These are phyloP conservation scores for Drosophila bocqueti DNA, from an alignment of 1,140 invertebrate species.

Conservation along the genomic window DNA sequence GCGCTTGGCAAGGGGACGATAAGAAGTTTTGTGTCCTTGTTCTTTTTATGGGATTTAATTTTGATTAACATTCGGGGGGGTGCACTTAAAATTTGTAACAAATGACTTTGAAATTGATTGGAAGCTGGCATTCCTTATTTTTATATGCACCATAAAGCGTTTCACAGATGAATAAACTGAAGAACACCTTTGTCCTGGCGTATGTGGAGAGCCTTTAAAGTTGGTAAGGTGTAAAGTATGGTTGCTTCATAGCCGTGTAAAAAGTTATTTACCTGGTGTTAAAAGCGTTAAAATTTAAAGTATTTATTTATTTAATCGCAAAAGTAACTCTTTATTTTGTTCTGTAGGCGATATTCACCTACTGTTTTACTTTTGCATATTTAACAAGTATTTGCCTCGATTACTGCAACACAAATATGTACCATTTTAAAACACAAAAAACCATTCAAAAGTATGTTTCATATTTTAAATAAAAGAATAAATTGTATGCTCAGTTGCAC, in stretches of 20 bases:
- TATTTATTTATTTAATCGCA: background rate
- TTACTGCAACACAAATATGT: slow-evolving; percentile 4
- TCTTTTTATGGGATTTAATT: slow-evolving; percentile 67
- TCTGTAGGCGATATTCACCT: background rate
- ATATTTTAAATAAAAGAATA: slow-evolving; percentile 8
- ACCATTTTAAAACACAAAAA: background rate
- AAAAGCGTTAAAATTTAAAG: background rate
- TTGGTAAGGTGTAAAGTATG: background rate
- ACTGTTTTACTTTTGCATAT: background rate
- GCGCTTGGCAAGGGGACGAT: slow-evolving; percentile 55
- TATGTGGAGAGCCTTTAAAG: slow-evolving; percentile 6
- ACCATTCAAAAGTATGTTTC: background rate
- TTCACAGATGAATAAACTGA: slow-evolving; percentile 34
- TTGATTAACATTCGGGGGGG: slow-evolving; percentile 70
- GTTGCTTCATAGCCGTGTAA: background rate
- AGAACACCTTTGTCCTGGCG: background rate
- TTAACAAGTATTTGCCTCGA: slow-evolving; percentile 9
- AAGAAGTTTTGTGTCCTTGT: slow-evolving; percentile 55
- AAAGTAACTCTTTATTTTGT: background rate
- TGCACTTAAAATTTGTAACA: slow-evolving; percentile 78
- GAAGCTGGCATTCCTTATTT: slow-evolving; percentile 49
- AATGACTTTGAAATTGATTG: slow-evolving; percentile 80
- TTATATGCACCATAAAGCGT: slow-evolving; percentile 56
- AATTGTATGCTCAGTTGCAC: background rate
- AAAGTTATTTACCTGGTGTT: slow-evolving; percentile 6